Percentiles rank a stretch among this genome's conserved stretches.
Conservation (phyloP, 2,113 vertebrate species). For the Sylvilagus bachmani region DNA sequence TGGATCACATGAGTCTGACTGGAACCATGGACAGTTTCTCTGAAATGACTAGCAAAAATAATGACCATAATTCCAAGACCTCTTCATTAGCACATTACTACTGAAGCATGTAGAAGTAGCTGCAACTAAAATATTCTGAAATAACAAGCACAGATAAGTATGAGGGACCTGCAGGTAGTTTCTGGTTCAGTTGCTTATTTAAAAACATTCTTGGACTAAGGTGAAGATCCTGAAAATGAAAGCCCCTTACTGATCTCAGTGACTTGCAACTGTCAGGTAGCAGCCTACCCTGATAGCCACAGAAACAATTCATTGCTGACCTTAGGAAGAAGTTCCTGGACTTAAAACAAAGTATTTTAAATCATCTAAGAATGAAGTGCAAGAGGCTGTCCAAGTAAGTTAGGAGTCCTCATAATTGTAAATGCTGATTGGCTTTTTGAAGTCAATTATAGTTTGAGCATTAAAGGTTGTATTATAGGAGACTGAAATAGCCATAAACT, state of each 20-base stretch:
- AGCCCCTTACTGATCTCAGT: conserved; percentile 15
- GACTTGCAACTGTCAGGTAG: background rate
- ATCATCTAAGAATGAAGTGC: background rate
- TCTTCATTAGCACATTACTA: conserved; percentile 36
- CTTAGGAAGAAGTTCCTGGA: background rate
- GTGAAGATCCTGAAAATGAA: background rate
- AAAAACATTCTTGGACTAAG: conserved; percentile 23
- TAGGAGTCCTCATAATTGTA: background rate
- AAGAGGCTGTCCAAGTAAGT: background rate
- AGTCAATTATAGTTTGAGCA: background rate
- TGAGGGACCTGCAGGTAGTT: conserved; percentile 34
- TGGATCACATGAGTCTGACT: background rate
- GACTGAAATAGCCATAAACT: background rate
- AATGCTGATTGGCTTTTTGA: conserved; percentile 27
- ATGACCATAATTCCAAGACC: background rate
- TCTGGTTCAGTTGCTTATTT: conserved; percentile 47
- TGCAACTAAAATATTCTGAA: conserved; percentile 34
- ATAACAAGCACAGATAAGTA: conserved; percentile 56
- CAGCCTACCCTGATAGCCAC: background rate
- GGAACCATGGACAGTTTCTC: background rate
- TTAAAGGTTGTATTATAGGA: conserved; percentile 12
- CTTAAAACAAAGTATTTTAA: background rate
- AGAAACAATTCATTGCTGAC: background rate
- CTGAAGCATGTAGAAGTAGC: conserved; percentile 14
- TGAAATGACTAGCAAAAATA: background rate